Base-by-base conservation (phyloP, 2,888 invertebrate genomes). In the Melipona beecheii region DNA sequence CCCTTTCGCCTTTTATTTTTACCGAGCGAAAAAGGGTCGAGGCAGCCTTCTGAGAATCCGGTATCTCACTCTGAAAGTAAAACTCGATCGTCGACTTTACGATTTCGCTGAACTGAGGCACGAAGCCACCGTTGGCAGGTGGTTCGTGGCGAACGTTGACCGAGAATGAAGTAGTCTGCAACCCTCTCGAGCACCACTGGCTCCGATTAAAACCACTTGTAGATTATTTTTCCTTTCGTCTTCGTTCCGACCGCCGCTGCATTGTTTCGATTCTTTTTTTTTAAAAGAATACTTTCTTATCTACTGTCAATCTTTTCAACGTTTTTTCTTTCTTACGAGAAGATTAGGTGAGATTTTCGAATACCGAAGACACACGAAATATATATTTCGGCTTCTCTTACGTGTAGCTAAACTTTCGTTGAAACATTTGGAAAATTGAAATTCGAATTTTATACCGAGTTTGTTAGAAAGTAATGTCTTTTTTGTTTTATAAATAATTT, bases 61-160 rank as follows among this genome's bases (percentile, higher is more conserved):
- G n/a, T 72, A 65, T 73, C 43, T 73, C 74, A 50, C 64, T 56
- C 36, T n/a, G 56, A 78, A 78, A 73, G 65, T 75, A 54, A 80
- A 80, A 75, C 50, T 71, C 80, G 71, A 75, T 71, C 71, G 68
- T 19, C 72, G 73, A 68, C 66, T 69, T 69, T 73, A 78, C 62
- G 78, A 72, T 65, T 70, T 43, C 27, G 49, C 19, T 11, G 69
- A 54, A 64, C 27, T 36, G n/a, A 56, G 68, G 27, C 69, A 80
- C 69, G 71, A 69, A 81, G 81, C 70, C 81, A 64, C 72, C 43
- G 80, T 80, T 76, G 81, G 74, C 81, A 81, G 76, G 81, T 81
- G 73, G 83, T 84, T 81, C 65, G 54, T 68, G 66, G 68, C 52
- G 82, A 83, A 83, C 82, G 72, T 83, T 83, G 83, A 83, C 83